phyloP scores from a whole-genome alignment of 2,113 vertebrate genomes.

The Mus pahari region DNA sequence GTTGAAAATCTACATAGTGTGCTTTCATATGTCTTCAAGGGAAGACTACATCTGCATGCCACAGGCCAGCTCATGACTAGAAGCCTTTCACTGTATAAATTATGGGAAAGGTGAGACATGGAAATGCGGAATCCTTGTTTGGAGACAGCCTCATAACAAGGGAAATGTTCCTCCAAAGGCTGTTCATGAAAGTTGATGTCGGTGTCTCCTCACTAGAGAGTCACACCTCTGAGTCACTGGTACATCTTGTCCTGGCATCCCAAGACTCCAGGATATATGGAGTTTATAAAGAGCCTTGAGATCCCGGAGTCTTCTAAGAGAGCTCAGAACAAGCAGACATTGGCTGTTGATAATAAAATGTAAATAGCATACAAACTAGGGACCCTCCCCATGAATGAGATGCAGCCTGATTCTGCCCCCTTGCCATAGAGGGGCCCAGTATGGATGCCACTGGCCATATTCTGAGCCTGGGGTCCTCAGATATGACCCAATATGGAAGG shows the following conservation, averaged over 20 bases:
- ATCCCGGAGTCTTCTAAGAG: not conserved
- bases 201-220: accelerated
- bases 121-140: not conserved
- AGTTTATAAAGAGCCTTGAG: not conserved
- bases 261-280: not conserved
- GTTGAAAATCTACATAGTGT: accelerated
- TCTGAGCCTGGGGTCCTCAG: not conserved
- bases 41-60: not conserved
- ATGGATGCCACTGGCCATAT: not conserved
- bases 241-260: not conserved
- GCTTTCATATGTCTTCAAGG: accelerated
- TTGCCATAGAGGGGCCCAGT: not conserved
- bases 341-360: too few species aligned
- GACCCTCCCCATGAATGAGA: not conserved
- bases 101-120: not conserved
- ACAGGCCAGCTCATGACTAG: not conserved
- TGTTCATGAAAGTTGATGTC: not conserved
- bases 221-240: not conserved
- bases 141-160: not conserved
- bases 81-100: not conserved
- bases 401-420: not conserved
- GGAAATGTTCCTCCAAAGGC: not conserved
- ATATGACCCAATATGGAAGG: too few species aligned
- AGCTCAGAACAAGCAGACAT: too few species aligned
- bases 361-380: too few species aligned